Base-by-base conservation (phyloP, 2,113 vertebrate genomes). In the Phrynosoma blainvillii region DNA sequence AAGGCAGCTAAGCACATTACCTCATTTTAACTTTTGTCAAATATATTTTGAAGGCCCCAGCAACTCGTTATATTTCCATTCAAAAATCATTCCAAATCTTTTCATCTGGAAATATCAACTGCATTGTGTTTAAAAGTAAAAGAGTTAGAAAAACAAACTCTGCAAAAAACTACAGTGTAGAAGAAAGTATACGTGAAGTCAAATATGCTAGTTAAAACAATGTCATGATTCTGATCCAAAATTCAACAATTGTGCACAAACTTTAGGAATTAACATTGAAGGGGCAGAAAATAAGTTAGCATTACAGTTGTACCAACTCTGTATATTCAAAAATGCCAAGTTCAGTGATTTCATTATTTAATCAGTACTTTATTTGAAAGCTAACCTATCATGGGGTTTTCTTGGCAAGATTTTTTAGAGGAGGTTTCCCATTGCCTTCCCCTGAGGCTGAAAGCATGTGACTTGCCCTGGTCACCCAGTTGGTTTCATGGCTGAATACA, bases 21-120 rank as follows among this genome's bases (percentile, higher is more conserved):
- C 30, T 13, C 88, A 90, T 91, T 10, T 82, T 93, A 70, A 21
- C 84, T 93, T 52, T 88, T 54, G 81, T 84, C 30, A 85, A 47
- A 65, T 16, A 56, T 21, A 78, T 85, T 87, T 92, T 5, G 85
- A 92, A 74, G 20, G 87, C 11, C 86, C 86, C 27, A 85, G 10
- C 76, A 86, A 74, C 32, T 68, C 1, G 82, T 11, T 88, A 10
- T 56, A 25, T 93, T 84, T 91, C 77, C 79, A 82, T n/a, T 87
- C 68, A 65, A 32, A 62, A 65, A 65, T 23, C 70, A 91, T 90
- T 92, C 74, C 59, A 84, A 30, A 66, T 36, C 82, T 84, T 1
- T 56, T 47, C 54, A 27, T 82, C n/a, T 66, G 88, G 85, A 68
- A 0, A 0, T 87, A 76, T 59, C 71, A 5, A 65, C 8, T 16